phyloP scores from a whole-genome alignment of 2,113 vertebrate genomes.

The Boulengerochromis microlepis region DNA sequence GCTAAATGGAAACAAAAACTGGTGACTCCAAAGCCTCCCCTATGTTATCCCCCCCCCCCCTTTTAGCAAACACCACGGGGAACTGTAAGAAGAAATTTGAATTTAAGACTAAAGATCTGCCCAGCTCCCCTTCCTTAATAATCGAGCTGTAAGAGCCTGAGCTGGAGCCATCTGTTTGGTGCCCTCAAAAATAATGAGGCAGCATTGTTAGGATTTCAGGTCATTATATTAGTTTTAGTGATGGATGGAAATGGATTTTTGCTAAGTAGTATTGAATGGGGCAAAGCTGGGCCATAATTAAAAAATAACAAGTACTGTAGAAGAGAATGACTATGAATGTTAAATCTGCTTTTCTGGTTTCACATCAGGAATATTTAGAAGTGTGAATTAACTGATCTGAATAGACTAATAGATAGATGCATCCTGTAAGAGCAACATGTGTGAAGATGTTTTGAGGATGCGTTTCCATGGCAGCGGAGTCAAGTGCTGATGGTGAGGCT shows the following conservation, averaged over 20 bases:
- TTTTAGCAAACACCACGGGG: accelerated
- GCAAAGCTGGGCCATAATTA: background rate
- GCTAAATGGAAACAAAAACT: background rate
- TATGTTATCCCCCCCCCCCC: accelerated
- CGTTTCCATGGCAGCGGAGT: constrained; percentile 19
- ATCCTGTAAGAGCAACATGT: background rate
- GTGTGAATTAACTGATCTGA: background rate
- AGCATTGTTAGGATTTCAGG: background rate
- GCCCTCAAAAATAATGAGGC: background rate
- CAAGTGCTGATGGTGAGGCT: background rate
- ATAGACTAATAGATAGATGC: background rate
- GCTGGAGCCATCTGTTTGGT: background rate
- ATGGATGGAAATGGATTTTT: constrained; percentile 2
- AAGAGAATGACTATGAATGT: background rate
- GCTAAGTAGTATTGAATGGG: background rate
- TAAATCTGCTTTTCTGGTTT: background rate
- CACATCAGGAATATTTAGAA: background rate
- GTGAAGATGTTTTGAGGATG: background rate
- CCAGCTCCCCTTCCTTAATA: background rate
- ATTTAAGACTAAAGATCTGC: background rate
- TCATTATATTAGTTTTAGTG: background rate
- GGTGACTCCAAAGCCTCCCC: background rate
- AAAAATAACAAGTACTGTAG: background rate
- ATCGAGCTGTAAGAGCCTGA: background rate
- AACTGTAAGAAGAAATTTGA: background rate